Evolutionary conservation across 2,113 vertebrate genomes (phyloP).

Genomic region (Ailurus styani): DNA sequence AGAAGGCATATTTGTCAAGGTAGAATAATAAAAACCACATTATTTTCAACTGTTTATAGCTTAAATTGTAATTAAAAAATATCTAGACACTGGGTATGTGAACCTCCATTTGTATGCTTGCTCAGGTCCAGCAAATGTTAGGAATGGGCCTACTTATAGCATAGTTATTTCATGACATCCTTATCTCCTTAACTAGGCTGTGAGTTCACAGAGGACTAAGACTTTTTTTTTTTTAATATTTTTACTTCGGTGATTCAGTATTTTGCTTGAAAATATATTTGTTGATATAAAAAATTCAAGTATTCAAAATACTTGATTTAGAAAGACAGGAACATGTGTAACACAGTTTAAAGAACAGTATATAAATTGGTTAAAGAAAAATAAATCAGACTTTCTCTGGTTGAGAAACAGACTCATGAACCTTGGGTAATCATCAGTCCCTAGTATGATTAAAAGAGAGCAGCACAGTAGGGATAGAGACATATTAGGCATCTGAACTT

Average conservation of each 20-base stretch:
- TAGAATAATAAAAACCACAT: not conserved
- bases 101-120: not conserved
- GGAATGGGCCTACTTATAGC: not conserved
- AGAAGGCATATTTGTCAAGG: conserved; percentile 25
- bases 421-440: not conserved
- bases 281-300: not conserved
- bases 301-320: not conserved
- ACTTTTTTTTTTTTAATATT: not conserved
- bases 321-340: not conserved
- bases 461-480: not conserved
- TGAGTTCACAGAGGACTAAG: not conserved
- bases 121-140: conserved; percentile 1
- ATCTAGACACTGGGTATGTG: not conserved
- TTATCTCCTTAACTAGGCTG: not conserved
- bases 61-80: not conserved
- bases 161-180: not conserved
- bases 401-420: not conserved
- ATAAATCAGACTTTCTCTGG: not conserved
- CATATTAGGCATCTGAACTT: not conserved
- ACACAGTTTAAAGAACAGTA: not conserved
- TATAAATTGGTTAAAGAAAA: not conserved
- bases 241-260: not conserved
- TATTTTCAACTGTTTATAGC: not conserved
- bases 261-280: not conserved
- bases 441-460: not conserved